A percentile compares a stretch with the other conserved stretches of the same genome.
phyloP scores from a whole-genome alignment of 2,113 vertebrate genomes.

The Triplophysa rosa region DNA sequence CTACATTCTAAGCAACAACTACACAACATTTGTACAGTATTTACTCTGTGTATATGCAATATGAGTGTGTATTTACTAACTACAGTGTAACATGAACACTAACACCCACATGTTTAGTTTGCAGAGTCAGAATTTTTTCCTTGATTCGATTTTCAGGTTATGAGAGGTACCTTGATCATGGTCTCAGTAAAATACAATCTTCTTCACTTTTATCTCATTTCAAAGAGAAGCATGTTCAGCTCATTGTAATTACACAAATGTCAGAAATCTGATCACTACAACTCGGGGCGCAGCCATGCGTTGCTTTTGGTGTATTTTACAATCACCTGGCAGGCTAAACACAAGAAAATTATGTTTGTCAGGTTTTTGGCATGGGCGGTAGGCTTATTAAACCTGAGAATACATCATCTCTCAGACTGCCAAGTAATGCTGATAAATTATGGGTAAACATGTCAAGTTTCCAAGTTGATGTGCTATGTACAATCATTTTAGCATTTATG shows the following conservation, averaged over 20 bases:
- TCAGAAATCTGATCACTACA: slow-evolving; percentile 7
- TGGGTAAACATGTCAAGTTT: neutral
- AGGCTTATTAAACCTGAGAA: neutral
- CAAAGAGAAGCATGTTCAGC: neutral
- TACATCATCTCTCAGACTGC: neutral
- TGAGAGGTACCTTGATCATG: neutral
- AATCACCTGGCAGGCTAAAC: neutral
- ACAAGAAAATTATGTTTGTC: neutral
- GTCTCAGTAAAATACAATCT: neutral
- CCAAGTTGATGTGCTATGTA: neutral
- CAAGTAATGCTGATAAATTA: neutral
- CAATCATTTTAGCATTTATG: too few relatives aligned
- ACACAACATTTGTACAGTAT: too few relatives aligned
- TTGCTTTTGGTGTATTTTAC: neutral
- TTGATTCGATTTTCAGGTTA: slow-evolving; percentile 3
- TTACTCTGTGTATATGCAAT: too few relatives aligned
- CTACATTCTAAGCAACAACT: too few relatives aligned
- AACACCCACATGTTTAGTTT: neutral
- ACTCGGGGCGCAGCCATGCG: neutral
- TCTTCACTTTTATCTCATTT: neutral
- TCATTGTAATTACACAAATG: neutral
- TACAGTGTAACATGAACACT: neutral
- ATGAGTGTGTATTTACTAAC: neutral
- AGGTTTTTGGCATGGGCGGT: neutral
- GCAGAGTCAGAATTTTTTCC: neutral